Base-by-base conservation (phyloP, 2,113 vertebrate species). In the Nibea albiflora region DNA sequence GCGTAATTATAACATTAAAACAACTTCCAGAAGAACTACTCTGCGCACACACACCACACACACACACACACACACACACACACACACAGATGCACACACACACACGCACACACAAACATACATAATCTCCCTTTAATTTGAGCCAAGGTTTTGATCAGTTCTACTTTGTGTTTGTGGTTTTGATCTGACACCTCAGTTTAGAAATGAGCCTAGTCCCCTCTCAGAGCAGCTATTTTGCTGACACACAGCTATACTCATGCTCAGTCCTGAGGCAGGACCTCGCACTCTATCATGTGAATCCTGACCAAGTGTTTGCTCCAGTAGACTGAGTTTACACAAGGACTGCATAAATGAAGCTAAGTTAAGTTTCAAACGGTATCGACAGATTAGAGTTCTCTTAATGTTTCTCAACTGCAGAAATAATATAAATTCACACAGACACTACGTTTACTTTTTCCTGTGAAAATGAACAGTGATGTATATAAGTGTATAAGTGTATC, bases 221-320 rank as follows among this genome's bases (percentile, higher is more conserved):
- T 15, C 52, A 14, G 39, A 0, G 28, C 22, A n/a, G 28, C 28
- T 8, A 0, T 42, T 80, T 19, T 35, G 62, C 42, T 49, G 66
- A 64, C n/a, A 47, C 63, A 6, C 14, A 53, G 5, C 5, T 4
- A 16, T 1, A 61, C 11, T 39, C 3, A 16, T 3, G 61, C 39
- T 44, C 4, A 11, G 35, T 49, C 67, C 52, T 56, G 28, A 56
- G 58, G 16, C 63, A 10, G 28, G 61, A 52, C 58, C 14, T 49
- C 78, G 50, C 3, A 7, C 57, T 57, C 57, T 39, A 0, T 83
- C 73, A 67, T 19, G 82, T 64, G 66, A 83, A 73, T 53, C 57
- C 87, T 71, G 82, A 76, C 5, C 0, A 64, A 65, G 76, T 54
- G 1, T 61, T 71, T 0, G 5, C 53, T 42, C 57, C 15, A 63